These are phyloP conservation scores for Ophiodon elongatus DNA, from an alignment of 2,113 vertebrate species.

Conservation along the genomic window DNA sequence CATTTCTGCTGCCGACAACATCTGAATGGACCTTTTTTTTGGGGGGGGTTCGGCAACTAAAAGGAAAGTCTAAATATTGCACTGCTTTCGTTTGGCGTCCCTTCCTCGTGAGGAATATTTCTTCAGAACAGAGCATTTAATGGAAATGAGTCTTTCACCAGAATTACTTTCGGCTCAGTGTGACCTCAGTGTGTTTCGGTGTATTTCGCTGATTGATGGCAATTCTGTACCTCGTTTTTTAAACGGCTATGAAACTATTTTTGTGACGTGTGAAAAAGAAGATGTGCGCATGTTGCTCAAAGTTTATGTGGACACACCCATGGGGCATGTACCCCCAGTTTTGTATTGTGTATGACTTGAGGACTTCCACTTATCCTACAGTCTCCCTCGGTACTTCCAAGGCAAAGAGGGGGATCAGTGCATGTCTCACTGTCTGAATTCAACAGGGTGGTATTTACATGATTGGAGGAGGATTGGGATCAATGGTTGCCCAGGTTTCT, in stretches of 20 bases:
- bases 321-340: neutral
- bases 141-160: neutral
- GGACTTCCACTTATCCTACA: neutral
- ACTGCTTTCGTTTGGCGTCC: neutral
- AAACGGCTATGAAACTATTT: neutral
- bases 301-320: neutral
- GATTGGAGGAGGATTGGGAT: neutral
- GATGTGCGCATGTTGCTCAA: neutral
- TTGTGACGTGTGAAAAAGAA: neutral
- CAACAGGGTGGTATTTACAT: neutral
- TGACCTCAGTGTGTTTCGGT: neutral
- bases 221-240: neutral
- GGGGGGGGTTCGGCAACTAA: neutral
- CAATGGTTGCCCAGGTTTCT: neutral
- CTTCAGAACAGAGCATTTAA: neutral
- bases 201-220: neutral
- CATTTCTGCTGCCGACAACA: conserved; percentile 84
- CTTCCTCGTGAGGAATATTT: neutral
- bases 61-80: neutral
- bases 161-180: neutral
- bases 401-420: neutral
- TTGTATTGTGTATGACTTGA: neutral
- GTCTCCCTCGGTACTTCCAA: neutral
- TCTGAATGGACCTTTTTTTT: conserved; percentile 55
- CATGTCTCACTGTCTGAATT: neutral